Percentiles rank a stretch among this genome's conserved stretches.
Evolutionary conservation across 2,888 invertebrate species (phyloP).

Genomic region (Lithophane ornitopus): DNA sequence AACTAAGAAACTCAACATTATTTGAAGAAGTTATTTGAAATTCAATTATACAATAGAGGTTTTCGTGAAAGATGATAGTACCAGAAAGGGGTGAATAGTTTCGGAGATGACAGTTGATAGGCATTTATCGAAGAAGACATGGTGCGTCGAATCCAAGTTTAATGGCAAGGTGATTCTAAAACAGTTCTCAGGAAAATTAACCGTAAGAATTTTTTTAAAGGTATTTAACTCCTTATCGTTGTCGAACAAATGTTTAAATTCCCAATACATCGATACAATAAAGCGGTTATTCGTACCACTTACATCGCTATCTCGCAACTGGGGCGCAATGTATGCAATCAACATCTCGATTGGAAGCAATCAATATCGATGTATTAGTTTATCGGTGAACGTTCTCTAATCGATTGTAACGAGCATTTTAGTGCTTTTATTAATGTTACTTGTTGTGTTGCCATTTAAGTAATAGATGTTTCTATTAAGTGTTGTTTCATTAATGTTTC

Average conservation of each 20-base stretch:
- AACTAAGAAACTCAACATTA: neutral
- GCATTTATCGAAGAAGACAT: neutral
- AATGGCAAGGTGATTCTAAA: neutral
- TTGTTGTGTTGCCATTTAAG: slow-evolving; percentile 51
- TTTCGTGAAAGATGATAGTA: neutral
- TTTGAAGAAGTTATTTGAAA: neutral
- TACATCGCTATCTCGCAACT: slow-evolving; percentile 57
- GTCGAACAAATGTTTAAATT: slow-evolving; percentile 35
- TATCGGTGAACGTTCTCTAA: slow-evolving; percentile 57
- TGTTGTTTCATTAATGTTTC: slow-evolving; percentile 29
- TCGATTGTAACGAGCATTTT: slow-evolving; percentile 55
- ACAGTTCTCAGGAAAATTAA: slow-evolving; percentile 2
- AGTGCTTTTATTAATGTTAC: slow-evolving; percentile 49
- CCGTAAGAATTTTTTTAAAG: neutral
- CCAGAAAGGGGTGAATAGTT: neutral
- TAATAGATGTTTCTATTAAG: slow-evolving; percentile 48
- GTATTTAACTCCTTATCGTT: slow-evolving; percentile 21
- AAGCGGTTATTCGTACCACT: slow-evolving; percentile 54
- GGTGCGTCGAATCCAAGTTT: neutral
- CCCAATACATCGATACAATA: slow-evolving; percentile 52
- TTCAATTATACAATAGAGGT: neutral
- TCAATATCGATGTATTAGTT: slow-evolving; percentile 58
- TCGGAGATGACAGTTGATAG: neutral
- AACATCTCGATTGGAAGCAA: slow-evolving; percentile 60
- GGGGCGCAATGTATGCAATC: slow-evolving; percentile 59